A percentile compares a stretch with the other conserved stretches of the same genome.
phyloP scores from a whole-genome alignment of 2,888 invertebrate species.

The Aplocera efformata region DNA sequence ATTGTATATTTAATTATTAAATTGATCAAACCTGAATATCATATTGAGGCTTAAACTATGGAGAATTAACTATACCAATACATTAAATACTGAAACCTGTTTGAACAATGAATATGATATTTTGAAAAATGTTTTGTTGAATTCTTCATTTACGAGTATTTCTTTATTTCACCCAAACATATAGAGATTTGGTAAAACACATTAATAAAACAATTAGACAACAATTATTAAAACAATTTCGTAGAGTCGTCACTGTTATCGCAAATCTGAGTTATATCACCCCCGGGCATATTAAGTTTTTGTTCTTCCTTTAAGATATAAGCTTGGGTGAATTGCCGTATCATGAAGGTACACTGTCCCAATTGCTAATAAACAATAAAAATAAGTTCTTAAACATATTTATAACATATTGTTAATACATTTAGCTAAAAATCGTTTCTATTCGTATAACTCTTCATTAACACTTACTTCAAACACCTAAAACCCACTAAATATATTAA shows the following conservation, averaged over 20 bases:
- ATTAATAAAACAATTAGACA: no score
- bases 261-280: no score
- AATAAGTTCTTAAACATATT: conserved; percentile 3
- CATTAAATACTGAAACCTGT: conserved; percentile 8
- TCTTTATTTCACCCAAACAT: no score
- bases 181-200: no score
- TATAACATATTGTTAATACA: conserved; percentile 7
- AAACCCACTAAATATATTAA: conserved; percentile 53
- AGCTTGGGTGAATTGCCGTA: no score
- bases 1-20: conserved; percentile 24
- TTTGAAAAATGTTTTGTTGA: conserved; percentile 1
- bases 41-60: conserved; percentile 30
- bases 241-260: no score
- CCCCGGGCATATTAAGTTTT: no score
- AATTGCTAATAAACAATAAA: conserved; percentile 11
- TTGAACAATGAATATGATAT: conserved; percentile 2
- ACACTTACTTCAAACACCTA: conserved; percentile 51
- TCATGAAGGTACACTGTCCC: conserved; percentile 18
- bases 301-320: no score
- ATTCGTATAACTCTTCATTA: conserved; percentile 24
- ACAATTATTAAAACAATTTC: no score
- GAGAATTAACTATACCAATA: conserved; percentile 34
- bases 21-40: conserved; percentile 21
- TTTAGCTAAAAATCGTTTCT: conserved; percentile 17
- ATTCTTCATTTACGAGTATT: no score